Conservation (phyloP, 2,113 vertebrate genomes). For the Pelvicachromis taeniatus region DNA sequence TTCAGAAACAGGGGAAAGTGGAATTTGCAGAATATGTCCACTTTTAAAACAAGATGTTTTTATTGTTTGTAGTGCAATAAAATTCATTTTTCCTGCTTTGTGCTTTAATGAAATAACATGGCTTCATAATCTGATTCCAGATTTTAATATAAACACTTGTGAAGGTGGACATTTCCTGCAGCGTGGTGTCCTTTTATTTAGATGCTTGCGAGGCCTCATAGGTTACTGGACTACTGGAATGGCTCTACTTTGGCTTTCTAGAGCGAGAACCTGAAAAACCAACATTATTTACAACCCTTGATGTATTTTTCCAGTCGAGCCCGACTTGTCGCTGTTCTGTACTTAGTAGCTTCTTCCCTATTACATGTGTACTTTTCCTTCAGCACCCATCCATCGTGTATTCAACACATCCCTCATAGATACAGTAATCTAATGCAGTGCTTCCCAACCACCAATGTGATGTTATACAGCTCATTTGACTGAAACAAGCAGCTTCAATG, state of each 20-base stretch:
- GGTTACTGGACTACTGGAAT: neutral
- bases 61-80: neutral
- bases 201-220: neutral
- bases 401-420: neutral
- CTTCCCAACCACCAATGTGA: neutral
- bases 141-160: neutral
- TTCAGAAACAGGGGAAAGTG: accelerated
- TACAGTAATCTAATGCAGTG: neutral
- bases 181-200: neutral
- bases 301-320: neutral
- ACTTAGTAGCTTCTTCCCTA: neutral
- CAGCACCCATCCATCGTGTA: neutral
- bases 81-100: neutral
- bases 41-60: neutral
- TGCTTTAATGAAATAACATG: neutral
- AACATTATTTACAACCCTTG: neutral
- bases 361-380: neutral
- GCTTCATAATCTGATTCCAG: no score
- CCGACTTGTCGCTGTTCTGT: neutral
- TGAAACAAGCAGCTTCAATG: neutral
- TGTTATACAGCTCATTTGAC: neutral
- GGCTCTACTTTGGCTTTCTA: neutral
- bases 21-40: neutral
- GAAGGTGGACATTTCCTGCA: neutral
- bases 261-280: neutral